Percentiles rank a stretch among this genome's conserved stretches.
Conservation (phyloP, 2,113 vertebrate genomes). For the Malurus elegans region DNA sequence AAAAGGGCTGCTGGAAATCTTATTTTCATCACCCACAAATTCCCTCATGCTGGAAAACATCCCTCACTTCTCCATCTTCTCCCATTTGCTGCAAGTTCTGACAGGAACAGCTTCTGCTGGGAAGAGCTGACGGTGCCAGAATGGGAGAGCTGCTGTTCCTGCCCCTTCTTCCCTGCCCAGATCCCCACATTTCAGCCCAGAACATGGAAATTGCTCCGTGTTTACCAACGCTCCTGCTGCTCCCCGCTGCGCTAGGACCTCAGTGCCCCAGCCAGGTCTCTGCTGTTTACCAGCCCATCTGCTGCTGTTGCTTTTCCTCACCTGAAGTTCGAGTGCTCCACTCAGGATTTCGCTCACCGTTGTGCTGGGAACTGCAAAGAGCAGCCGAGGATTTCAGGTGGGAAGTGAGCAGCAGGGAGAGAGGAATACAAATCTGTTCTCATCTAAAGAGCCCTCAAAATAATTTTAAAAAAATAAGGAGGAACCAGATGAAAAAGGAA, state of each 20-base stretch:
- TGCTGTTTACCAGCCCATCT: constrained; percentile 41
- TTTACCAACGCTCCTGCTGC: background rate
- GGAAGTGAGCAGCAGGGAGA: background rate
- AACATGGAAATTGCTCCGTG: constrained; percentile 9
- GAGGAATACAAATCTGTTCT: constrained; percentile 27
- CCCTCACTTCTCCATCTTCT: constrained; percentile 30
- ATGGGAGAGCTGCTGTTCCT: background rate
- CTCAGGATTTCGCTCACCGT: background rate
- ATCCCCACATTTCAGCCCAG: constrained; percentile 49
- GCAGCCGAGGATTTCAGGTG: constrained; percentile 10
- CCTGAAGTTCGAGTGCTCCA: background rate
- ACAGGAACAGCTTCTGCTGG: constrained; percentile 57
- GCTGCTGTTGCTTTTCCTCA: constrained; percentile 14
- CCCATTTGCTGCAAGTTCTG: constrained; percentile 65
- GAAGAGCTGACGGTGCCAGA: constrained; percentile 48
- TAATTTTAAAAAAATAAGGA: background rate
- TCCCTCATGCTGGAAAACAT: constrained; percentile 52
- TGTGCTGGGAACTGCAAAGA: background rate
- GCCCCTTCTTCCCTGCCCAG: background rate
- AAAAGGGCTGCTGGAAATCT: background rate
- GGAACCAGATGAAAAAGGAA: background rate
- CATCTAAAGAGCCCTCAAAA: constrained; percentile 8
- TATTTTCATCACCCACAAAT: constrained; percentile 26
- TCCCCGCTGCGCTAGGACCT: background rate
- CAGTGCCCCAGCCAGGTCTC: background rate